Evolutionary conservation across 2,888 invertebrate genomes (phyloP).

Genomic region (Melipona bicolor): DNA sequence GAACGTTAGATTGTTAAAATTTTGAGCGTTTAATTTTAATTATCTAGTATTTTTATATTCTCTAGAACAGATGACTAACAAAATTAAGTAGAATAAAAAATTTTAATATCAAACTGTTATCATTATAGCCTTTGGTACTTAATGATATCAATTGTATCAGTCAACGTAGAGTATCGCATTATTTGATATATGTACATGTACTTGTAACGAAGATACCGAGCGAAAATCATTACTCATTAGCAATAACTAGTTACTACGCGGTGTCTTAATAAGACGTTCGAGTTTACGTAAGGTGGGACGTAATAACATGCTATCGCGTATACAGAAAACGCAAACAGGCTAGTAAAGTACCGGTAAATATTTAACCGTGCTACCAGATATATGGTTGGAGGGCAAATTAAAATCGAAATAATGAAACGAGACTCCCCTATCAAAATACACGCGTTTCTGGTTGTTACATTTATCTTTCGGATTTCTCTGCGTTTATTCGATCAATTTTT

Average conservation of each 20-base stretch:
- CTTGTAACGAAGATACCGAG: not conserved
- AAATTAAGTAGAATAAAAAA: no score
- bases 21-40: no score
- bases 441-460: no score
- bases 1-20: no score
- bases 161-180: not conserved
- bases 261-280: not conserved
- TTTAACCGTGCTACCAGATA: conserved; percentile 13
- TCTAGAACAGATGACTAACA: no score
- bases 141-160: no score
- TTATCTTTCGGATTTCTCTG: not conserved
- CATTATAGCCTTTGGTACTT: no score
- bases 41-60: no score
- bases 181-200: not conserved
- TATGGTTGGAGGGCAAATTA: not conserved
- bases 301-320: conserved; percentile 10
- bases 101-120: no score
- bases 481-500: not conserved
- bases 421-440: no score
- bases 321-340: not conserved
- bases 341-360: conserved; percentile 18
- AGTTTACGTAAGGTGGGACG: not conserved
- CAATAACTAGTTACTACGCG: not conserved
- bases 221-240: not conserved
- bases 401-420: conserved; percentile 4